These are phyloP conservation scores for Pseudoatta argentina DNA, from an alignment of 1,140 invertebrate genomes.

Conservation along the genomic window DNA sequence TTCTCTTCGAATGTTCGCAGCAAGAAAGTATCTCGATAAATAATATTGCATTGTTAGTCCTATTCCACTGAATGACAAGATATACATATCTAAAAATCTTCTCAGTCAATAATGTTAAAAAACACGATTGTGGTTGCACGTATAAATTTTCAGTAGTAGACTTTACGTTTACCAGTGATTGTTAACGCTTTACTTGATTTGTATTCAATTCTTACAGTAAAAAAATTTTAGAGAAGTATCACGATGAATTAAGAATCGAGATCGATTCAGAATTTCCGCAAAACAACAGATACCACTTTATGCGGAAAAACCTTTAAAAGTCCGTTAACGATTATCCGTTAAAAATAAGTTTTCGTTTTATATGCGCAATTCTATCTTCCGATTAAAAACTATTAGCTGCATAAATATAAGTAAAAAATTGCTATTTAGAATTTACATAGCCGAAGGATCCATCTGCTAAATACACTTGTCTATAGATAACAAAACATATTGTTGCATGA, in stretches of 20 bases:
- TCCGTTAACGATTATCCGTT: background rate
- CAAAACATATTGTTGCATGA: slow-evolving; percentile 22
- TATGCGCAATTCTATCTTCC: slow-evolving; percentile 7
- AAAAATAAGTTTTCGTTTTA: background rate
- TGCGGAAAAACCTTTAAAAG: background rate
- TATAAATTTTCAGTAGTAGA: background rate
- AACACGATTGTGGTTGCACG: background rate
- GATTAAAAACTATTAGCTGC: slow-evolving; percentile 19
- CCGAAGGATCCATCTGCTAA: background rate
- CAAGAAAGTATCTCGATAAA: background rate
- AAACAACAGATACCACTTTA: background rate
- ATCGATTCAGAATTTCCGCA: background rate
- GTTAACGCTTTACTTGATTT: slow-evolving; percentile 1
- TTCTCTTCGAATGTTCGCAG: slow-evolving; percentile 42
- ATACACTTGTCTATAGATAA: slow-evolving; percentile 1
- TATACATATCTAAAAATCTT: slow-evolving; percentile 18
- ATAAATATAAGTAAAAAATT: slow-evolving; percentile 30
- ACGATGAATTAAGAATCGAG: background rate
- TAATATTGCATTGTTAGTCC: slow-evolving; percentile 29
- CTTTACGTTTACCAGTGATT: slow-evolving; percentile 5
- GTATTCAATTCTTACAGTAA: background rate
- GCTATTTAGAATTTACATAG: background rate
- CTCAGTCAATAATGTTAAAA: slow-evolving; percentile 8
- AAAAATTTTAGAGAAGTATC: background rate
- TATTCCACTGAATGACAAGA: slow-evolving; percentile 41